Evolutionary conservation across 2,888 invertebrate genomes (phyloP).

Genomic region (Heterodera filipjevi): DNA sequence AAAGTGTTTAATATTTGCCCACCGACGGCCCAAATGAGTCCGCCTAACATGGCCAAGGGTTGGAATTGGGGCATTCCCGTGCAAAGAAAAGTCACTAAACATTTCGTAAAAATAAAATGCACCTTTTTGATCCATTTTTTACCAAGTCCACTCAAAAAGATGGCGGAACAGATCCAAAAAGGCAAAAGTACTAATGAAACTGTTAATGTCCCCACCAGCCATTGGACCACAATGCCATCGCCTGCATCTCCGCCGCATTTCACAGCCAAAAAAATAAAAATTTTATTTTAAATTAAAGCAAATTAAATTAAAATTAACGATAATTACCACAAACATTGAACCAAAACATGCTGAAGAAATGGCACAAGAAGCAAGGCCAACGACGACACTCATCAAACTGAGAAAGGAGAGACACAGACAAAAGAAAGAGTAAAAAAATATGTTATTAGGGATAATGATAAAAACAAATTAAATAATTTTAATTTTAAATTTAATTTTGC

Average conservation of each 20-base stretch:
- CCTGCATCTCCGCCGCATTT: slow-evolving; percentile 39
- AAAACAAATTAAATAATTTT: no score
- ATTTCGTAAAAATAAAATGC: neutral
- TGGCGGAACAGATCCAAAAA: slow-evolving; percentile 62
- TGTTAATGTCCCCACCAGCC: slow-evolving; percentile 65
- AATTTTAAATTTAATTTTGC: no score
- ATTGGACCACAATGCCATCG: slow-evolving; percentile 69
- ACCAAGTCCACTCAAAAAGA: slow-evolving; percentile 68
- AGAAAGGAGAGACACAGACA: no score
- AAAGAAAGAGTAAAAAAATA: no score
- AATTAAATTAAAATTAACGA: slow-evolving; percentile 66
- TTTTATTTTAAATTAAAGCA: slow-evolving; percentile 46
- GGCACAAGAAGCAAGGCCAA: slow-evolving; percentile 66
- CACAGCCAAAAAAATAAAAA: slow-evolving; percentile 65
- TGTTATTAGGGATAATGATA: no score
- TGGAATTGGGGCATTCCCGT: slow-evolving; percentile 66
- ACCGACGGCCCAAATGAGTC: slow-evolving; percentile 68
- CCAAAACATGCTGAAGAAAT: slow-evolving; percentile 68
- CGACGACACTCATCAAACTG: slow-evolving; percentile 46
- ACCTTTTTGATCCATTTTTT: slow-evolving; percentile 54
- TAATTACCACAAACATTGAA: slow-evolving; percentile 67
- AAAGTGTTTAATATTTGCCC: neutral
- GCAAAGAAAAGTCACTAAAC: slow-evolving; percentile 45
- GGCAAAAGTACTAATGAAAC: slow-evolving; percentile 54
- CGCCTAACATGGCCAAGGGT: slow-evolving; percentile 69